Conservation (phyloP, 2,888 invertebrate genomes). For the Lycaena phlaeas region DNA sequence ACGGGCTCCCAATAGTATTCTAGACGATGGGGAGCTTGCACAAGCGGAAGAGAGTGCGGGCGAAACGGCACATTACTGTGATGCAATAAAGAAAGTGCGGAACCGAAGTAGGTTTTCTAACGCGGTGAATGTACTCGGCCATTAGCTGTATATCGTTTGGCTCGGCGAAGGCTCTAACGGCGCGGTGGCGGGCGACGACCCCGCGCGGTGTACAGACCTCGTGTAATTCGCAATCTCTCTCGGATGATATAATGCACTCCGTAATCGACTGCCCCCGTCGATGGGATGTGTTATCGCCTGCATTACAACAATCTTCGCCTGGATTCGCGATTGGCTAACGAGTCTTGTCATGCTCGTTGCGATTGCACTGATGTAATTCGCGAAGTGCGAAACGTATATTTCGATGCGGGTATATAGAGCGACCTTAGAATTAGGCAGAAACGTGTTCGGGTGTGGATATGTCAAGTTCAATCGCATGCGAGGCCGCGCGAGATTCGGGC, state of each 20-base stretch:
- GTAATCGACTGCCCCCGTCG: conserved; percentile 31
- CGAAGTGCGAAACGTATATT: conserved; percentile 22
- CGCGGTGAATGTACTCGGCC: conserved; percentile 66
- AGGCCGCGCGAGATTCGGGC: conserved; percentile 41
- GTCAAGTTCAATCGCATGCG: conserved; percentile 63
- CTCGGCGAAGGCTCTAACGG: conserved; percentile 30
- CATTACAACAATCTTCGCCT: conserved; percentile 47
- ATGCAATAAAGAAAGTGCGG: conserved; percentile 72
- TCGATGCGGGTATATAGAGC: conserved; percentile 17
- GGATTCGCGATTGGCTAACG: conserved; percentile 53
- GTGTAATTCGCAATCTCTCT: conserved; percentile 49
- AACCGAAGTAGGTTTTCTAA: conserved; percentile 68
- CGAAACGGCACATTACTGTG: conserved; percentile 57
- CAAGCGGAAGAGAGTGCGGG: conserved; percentile 67
- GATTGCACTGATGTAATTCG: conserved; percentile 52
- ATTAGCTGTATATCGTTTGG: conserved; percentile 62
- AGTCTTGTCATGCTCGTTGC: conserved; percentile 62
- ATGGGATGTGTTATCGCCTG: conserved; percentile 29
- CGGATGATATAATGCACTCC: conserved; percentile 38
- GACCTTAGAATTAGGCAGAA: conserved; percentile 45
- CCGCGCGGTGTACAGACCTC: conserved; percentile 34
- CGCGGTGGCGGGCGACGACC: conserved; percentile 34
- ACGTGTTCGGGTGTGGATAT: conserved; percentile 47
- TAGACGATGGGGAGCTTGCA: conserved; percentile 44
- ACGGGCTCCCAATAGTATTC: conserved; percentile 44